phyloP scores from a whole-genome alignment of 2,888 invertebrate genomes.

The Pristionchus maxplancki region DNA sequence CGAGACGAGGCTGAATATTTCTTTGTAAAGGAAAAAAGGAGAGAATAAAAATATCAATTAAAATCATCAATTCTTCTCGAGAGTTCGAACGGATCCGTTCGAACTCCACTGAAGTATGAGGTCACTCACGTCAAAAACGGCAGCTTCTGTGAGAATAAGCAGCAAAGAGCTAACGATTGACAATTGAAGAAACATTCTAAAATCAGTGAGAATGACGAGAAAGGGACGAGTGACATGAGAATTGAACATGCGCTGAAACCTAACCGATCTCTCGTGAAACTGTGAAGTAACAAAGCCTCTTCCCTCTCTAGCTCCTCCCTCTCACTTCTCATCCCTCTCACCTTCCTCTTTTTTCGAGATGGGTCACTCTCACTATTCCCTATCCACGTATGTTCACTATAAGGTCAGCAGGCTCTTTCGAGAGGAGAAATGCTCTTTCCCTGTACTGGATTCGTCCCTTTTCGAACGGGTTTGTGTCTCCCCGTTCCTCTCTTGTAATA shows the following conservation, averaged over 20 bases:
- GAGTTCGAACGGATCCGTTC: too few species aligned
- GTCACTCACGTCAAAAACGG: not conserved
- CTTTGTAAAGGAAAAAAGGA: not conserved
- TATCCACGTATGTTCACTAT: not conserved
- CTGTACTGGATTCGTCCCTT: not conserved
- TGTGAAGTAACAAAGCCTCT: too few species aligned
- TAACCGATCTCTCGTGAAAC: too few species aligned
- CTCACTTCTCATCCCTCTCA: not conserved
- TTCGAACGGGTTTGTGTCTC: conserved; percentile 6
- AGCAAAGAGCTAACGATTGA: not conserved
- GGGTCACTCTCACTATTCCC: conserved; percentile 30
- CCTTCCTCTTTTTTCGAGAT: not conserved
- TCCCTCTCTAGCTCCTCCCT: not conserved
- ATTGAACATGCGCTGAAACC: not conserved
- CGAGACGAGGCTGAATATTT: conserved; percentile 15
- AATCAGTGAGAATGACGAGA: too few species aligned
- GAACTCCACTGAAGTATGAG: too few species aligned
- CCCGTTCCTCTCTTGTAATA: conserved; percentile 6
- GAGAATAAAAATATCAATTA: not conserved
- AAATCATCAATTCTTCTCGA: not conserved
- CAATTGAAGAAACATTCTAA: not conserved
- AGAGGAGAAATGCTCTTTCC: not conserved
- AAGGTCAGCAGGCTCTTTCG: not conserved
- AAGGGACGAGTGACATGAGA: too few species aligned
- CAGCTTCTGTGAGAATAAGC: not conserved